These are phyloP conservation scores for Phylloscopus collybita DNA, from an alignment of 2,797 vertebrate species.

Conservation along the genomic window DNA sequence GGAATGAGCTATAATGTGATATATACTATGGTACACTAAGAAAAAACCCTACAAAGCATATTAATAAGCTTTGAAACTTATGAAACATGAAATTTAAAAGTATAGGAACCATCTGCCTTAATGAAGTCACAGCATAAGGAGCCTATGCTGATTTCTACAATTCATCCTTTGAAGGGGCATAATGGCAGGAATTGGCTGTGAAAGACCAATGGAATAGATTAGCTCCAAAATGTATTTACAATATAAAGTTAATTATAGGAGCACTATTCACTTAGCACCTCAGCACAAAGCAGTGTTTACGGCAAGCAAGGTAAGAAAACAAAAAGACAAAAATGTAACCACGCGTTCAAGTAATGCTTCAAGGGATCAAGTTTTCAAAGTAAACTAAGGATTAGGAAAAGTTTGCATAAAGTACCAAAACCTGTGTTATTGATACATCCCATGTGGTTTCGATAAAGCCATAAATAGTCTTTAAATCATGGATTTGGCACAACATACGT, in stretches of 20 bases:
- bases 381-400: background rate
- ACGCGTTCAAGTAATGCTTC: background rate
- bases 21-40: background rate
- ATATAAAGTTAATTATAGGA: background rate
- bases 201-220: background rate
- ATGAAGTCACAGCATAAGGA: background rate
- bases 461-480: background rate
- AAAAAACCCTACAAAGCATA: background rate
- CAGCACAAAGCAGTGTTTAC: background rate
- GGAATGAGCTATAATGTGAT: background rate
- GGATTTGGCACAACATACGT: background rate
- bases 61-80: background rate
- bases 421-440: background rate
- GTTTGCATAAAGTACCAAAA: background rate
- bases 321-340: background rate
- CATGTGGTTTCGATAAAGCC: background rate
- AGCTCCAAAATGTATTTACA: background rate
- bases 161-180: background rate
- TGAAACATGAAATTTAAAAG: background rate
- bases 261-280: background rate
- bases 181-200: fast-evolving
- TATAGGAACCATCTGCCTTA: background rate
- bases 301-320: background rate
- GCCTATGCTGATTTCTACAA: background rate
- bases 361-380: background rate